phyloP scores from a whole-genome alignment of 2,888 invertebrate genomes.

The Meganola albula region DNA sequence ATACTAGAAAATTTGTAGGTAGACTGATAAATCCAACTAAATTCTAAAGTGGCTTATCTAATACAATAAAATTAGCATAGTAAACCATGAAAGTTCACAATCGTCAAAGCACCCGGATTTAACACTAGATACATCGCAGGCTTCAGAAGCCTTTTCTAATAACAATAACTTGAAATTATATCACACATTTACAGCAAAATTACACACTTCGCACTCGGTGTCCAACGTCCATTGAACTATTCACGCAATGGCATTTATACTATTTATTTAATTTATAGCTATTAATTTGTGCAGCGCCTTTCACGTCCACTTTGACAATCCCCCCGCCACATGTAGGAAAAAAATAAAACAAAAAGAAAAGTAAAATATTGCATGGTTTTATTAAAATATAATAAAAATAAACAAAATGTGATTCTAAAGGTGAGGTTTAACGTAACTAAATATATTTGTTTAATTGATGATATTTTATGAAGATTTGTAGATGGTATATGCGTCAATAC shows the following conservation, averaged over 20 bases:
- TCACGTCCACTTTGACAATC: slow-evolving; percentile 71
- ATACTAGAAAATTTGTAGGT: too few species aligned
- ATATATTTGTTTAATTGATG: slow-evolving; percentile 32
- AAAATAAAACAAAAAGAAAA: slow-evolving; percentile 46
- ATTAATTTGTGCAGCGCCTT: slow-evolving; percentile 66
- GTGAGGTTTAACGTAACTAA: slow-evolving; percentile 41
- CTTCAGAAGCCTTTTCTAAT: slow-evolving; percentile 66
- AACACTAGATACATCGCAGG: slow-evolving; percentile 73
- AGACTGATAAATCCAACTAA: too few species aligned
- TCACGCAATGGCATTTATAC: slow-evolving; percentile 52
- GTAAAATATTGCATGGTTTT: slow-evolving; percentile 48
- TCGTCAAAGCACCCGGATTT: slow-evolving; percentile 77
- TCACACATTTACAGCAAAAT: slow-evolving; percentile 73
- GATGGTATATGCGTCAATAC: slow-evolving; percentile 16
- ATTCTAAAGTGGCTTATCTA: slow-evolving; percentile 58
- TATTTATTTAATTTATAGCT: slow-evolving; percentile 54
- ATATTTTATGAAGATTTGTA: slow-evolving; percentile 36
- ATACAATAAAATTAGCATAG: slow-evolving; percentile 65
- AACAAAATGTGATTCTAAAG: slow-evolving; percentile 43
- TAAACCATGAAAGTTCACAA: slow-evolving; percentile 74
- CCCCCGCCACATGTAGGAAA: slow-evolving; percentile 56
- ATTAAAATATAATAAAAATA: slow-evolving; percentile 48
- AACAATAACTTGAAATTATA: slow-evolving; percentile 70
- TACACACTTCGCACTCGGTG: slow-evolving; percentile 65
- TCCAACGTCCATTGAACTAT: slow-evolving; percentile 48